Percentiles rank a stretch among this genome's conserved stretches.
These are phyloP conservation scores for Junonia oenone DNA, from an alignment of 2,888 invertebrate species.

Conservation along the genomic window DNA sequence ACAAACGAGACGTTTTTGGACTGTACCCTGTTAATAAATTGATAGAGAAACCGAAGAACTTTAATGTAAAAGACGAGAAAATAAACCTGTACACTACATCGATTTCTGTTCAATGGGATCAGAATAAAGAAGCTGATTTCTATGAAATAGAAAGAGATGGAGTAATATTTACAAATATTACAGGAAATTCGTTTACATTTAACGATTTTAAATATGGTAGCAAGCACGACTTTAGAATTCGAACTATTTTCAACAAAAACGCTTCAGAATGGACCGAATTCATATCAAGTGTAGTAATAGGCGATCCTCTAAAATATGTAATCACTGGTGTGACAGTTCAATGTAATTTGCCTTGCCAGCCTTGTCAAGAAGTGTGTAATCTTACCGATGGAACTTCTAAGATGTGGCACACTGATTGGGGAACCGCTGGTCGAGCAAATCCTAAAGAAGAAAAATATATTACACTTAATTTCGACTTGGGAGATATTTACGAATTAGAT, in stretches of 20 bases:
- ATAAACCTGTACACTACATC: constrained; percentile 34
- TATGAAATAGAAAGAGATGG: constrained; percentile 65
- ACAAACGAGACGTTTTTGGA: constrained; percentile 41
- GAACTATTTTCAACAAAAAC: constrained; percentile 43
- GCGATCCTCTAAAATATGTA: constrained; percentile 41
- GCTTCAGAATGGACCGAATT: constrained; percentile 61
- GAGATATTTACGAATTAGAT: constrained; percentile 37
- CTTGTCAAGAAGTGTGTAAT: constrained; percentile 35
- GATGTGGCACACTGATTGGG: constrained; percentile 40
- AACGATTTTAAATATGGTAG: constrained; percentile 43
- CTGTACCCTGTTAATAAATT: constrained; percentile 32
- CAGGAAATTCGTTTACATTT: constrained; percentile 42
- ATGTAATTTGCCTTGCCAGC: constrained; percentile 39
- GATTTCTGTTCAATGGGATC: constrained; percentile 49
- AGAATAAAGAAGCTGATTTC: constrained; percentile 37
- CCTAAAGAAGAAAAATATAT: constrained; percentile 25
- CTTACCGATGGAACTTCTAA: constrained; percentile 29
- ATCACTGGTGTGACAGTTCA: constrained; percentile 34
- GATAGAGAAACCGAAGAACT: constrained; percentile 39
- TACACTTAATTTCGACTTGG: constrained; percentile 37
- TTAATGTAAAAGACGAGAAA: constrained; percentile 33
- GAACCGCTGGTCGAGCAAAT: constrained; percentile 24
- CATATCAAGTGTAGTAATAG: constrained; percentile 41
- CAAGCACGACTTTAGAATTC: constrained; percentile 51
- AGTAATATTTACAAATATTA: constrained; percentile 50